These are phyloP conservation scores for Poeciliopsis gracilis DNA, from an alignment of 2,797 vertebrate species.

Conservation along the genomic window DNA sequence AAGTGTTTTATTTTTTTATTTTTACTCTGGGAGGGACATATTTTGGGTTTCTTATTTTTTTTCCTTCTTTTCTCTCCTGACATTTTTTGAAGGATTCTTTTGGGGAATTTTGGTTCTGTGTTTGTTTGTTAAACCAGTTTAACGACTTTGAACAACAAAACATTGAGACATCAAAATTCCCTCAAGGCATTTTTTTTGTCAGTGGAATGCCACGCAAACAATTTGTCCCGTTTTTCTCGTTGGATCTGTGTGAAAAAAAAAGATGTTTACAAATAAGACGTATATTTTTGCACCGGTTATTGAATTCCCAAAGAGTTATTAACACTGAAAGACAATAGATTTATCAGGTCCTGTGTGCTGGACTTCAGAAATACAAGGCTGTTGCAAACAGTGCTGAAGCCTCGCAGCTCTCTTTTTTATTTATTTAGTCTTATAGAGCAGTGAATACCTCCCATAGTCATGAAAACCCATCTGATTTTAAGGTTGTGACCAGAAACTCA, in stretches of 20 bases:
- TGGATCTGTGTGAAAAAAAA: neutral
- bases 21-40: neutral
- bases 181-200: neutral
- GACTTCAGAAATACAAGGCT: neutral
- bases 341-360: neutral
- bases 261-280: neutral
- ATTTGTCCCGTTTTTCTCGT: neutral
- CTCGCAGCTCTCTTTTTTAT: neutral
- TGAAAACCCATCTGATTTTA: neutral
- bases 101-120: neutral
- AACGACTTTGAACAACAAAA: neutral
- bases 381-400: neutral
- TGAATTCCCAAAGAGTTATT: neutral
- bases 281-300: neutral
- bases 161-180: too few relatives aligned
- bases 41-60: neutral
- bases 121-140: neutral
- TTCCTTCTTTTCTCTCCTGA: conserved; percentile 4
- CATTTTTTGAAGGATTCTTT: neutral
- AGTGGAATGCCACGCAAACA: neutral
- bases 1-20: neutral
- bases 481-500: neutral
- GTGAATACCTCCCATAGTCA: neutral
- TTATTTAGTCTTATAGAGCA: neutral
- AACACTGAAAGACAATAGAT: neutral